Base-by-base conservation (phyloP, 1,140 invertebrate genomes). In the Drosophila athabasca region DNA sequence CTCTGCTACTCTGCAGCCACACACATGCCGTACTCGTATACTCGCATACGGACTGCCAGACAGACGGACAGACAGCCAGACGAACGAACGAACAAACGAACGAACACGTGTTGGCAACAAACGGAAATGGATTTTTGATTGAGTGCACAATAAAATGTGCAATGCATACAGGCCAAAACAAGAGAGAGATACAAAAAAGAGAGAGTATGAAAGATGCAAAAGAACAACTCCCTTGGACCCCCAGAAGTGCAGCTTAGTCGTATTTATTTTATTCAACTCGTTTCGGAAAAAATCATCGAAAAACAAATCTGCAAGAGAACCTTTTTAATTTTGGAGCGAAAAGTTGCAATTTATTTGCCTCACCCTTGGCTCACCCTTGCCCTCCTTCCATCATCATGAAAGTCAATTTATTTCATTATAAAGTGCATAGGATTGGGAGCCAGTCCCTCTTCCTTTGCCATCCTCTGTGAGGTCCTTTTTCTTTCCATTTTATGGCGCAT, bases 91-190 rank as follows among this genome's bases (percentile, higher is more conserved):
- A n/a, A n/a, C n/a, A n/a, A n/a, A 11, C 24, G 50, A 31, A 31
- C 31, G 35, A 39, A 78, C 62, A 82, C 64, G 68, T 78, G 55
- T 50, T 44, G 51, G 71, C 74, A 79, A 85, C 78, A 85, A 85
- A 87, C 79, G 82, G 82, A 88, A 87, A 87, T 87, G 82, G 82
- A 87, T 87, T 87, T 87, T 87, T 87, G 83, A 87, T 87, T 87
- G 82, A 87, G 82, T 87, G 82, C 82, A 82, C 82, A 87, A 88
- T 87, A 87, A 87, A 87, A 87, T 87, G 83, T 82, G 75, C 87
- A 87, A 87, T 88, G 82, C 82, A 85, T 82, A 85, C 77, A 85
- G 67, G 65, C 77, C 69, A 65, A 69, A 82, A 82, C 72, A 81
- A 68, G 59, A 62, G 67, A 43, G 31, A 26, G 51, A 46, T 0